Base-by-base conservation (phyloP, 2,888 invertebrate species). In the Conistra vaccinii region DNA sequence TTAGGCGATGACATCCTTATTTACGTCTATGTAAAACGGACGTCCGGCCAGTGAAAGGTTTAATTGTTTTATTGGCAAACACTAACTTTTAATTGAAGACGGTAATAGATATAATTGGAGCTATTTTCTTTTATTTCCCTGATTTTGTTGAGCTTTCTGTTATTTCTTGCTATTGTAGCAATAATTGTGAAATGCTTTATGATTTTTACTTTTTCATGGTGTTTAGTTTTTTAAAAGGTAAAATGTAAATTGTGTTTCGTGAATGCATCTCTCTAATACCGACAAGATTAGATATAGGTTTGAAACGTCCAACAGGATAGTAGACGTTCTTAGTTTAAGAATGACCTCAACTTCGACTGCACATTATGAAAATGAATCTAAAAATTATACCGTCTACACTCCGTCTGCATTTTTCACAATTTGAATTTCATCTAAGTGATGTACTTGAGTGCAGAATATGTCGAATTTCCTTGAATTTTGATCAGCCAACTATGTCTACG, bases 391-490 rank as follows among this genome's bases (percentile, higher is more conserved):
- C 83, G 91, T 94, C 92, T 91, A 93, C 88, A 90, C 87, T 90
- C 81, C 89, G 94, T 95, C 95, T 95, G 95, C 96, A 96, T 96
- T 96, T 95, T 95, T 95, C 95, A 92, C 90, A 88, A 94, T 93
- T 93, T 94, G 93, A 94, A 94, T 94, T 94, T 94, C 90, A 94
- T 93, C 90, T 90, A 84, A 90, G 89, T 91, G 91, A 94, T 95
- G 95, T 95, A 95, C 95, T 95, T 93, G 92, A 93, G 90, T 96
- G 95, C 96, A 95, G 93, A 95, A 94, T 93, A 90, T 93, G 92
- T 94, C 91, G 90, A 93, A 95, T 95, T 96, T 96, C 96, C 95
- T 96, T 96, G 96, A 96, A 96, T 96, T 96, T 96, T 94, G 93
- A 96, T 95, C 91, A 94, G 93, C 74, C 78, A 90, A 86, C 90